These are phyloP conservation scores for Megathymus violae DNA, from an alignment of 1,140 invertebrate genomes.

Conservation along the genomic window DNA sequence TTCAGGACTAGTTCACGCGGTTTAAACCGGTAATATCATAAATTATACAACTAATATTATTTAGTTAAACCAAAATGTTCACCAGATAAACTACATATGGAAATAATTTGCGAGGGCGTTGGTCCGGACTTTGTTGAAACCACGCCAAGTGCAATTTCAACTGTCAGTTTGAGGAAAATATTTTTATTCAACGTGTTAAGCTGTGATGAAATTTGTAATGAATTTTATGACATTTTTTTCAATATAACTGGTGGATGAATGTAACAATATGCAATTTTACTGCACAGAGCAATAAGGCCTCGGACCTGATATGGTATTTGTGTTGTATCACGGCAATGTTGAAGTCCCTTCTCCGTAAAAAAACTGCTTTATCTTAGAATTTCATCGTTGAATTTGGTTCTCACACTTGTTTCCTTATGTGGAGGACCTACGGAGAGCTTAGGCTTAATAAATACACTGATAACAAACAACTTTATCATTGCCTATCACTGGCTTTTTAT, in stretches of 20 bases:
- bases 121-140: constrained; percentile 8
- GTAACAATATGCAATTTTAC: too few relatives aligned
- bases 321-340: too few relatives aligned
- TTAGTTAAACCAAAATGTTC: constrained; percentile 12
- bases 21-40: constrained; percentile 2
- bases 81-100: constrained; percentile 17
- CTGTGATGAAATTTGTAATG: constrained; percentile 16
- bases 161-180: constrained; percentile 20
- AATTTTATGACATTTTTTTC: not conserved
- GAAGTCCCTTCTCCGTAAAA: too few relatives aligned
- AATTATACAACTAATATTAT: constrained; percentile 11
- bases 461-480: not conserved
- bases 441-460: too few relatives aligned
- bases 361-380: too few relatives aligned
- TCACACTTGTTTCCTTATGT: too few relatives aligned
- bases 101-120: constrained; percentile 23
- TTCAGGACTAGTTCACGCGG: constrained; percentile 11
- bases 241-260: not conserved
- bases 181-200: constrained; percentile 26
- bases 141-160: constrained; percentile 22
- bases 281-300: too few relatives aligned
- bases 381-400: too few relatives aligned
- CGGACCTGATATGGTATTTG: too few relatives aligned
- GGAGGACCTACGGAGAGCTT: too few relatives aligned
- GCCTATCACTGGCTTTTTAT: not conserved